Evolutionary conservation across 2,113 vertebrate genomes (phyloP), one percentile per base, ranked within the genome.

Genomic region (Columba livia): DNA sequence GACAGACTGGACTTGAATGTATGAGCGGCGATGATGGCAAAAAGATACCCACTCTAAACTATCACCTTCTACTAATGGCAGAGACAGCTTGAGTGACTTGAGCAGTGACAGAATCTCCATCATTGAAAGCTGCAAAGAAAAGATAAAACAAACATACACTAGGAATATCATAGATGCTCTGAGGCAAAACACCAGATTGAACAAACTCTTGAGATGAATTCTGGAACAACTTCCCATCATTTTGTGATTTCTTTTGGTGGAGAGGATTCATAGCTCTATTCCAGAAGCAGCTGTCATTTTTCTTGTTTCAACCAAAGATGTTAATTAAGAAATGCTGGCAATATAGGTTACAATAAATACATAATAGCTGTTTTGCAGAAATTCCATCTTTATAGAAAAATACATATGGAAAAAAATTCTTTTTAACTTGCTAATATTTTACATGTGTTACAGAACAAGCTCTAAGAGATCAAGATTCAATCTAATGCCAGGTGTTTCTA

Each of bases 11-110:
- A 42, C 4, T 11, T 32, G 12, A n/a, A 85, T 72, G 5, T 42
- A 5, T 9, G 25, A 58, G 14, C 64, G 5, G 16, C 51, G 17
- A 5, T 1, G 0, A 71, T 8, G 15, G 23, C 4, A 78, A 79
- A 70, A 54, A 61, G 53, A 9, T 0, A 11, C 3, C 8, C 18
- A 2, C 6, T 11, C 21, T 26, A 82, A 77, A 19, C 7, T 15
- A 65, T 3, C 11, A 56, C 11, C 12, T 69, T 79, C 53, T 64
- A 34, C 42, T 75, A 91, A 61, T 8, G 44, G 54, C n/a, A 94
- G 5, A 19, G 26, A 42, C 8, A 90, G 12, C 9, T 19, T 66
- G 44, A 72, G 50, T 40, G 7, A 75, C 66, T 48, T 53, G 7
- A 87, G 66, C 65, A 91, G 53, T 8, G 31, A 51, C 0, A 88